Evolutionary conservation across 1,140 invertebrate species (phyloP).

Genomic region (Eumaeus atala): DNA sequence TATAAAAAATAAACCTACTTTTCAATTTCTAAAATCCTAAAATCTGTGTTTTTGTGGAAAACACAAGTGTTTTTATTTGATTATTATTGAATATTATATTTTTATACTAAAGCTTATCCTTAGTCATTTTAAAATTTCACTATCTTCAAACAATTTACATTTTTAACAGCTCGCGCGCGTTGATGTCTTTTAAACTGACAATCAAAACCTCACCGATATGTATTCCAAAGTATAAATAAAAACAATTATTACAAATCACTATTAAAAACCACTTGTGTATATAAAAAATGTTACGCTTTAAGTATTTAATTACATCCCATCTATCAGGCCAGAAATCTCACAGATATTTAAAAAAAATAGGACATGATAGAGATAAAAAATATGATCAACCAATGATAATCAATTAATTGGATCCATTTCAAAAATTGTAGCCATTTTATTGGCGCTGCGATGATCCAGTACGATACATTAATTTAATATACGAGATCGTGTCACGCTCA

Average conservation of each 20-base stretch:
- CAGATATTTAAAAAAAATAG: slow-evolving; percentile 33
- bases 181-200: slow-evolving; percentile 40
- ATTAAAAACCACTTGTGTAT: slow-evolving; percentile 9
- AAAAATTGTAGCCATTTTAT: slow-evolving; percentile 52
- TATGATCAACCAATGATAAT: slow-evolving; percentile 47
- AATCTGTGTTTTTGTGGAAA: too few species aligned
- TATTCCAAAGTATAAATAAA: not conserved
- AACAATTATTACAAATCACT: not conserved
- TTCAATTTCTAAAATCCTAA: too few species aligned
- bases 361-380: slow-evolving; percentile 18
- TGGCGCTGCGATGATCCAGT: slow-evolving; percentile 46
- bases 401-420: slow-evolving; percentile 49
- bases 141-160: too few species aligned
- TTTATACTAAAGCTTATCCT: too few species aligned
- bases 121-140: too few species aligned
- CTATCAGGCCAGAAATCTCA: slow-evolving; percentile 11
- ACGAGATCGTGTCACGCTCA: slow-evolving; percentile 30
- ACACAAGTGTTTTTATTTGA: too few species aligned
- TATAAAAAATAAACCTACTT: too few species aligned
- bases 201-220: slow-evolving; percentile 6
- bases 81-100: too few species aligned
- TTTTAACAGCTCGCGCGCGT: slow-evolving; percentile 25
- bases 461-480: slow-evolving; percentile 49
- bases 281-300: slow-evolving; percentile 1
- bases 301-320: slow-evolving; percentile 14